Percentiles rank a stretch among this genome's conserved stretches.
Conservation (phyloP, 2,113 vertebrate genomes). For the Sphyrna mokarran region DNA sequence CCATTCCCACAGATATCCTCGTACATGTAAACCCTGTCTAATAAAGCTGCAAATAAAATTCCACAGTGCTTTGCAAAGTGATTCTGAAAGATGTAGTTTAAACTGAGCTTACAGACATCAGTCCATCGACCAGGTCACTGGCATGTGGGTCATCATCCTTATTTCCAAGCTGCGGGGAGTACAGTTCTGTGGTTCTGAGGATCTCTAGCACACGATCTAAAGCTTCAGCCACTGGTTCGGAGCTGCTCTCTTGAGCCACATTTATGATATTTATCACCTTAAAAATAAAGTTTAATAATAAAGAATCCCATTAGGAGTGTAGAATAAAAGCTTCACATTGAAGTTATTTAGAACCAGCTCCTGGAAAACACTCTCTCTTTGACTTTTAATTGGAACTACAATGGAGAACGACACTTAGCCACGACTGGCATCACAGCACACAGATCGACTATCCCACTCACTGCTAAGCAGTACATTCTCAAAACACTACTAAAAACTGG, state of each 20-base stretch:
- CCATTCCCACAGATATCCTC: background rate
- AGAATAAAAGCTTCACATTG: background rate
- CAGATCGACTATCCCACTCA: background rate
- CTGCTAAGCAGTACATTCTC: background rate
- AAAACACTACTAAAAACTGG: background rate
- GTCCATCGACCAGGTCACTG: constrained; percentile 84
- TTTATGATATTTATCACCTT: constrained; percentile 97
- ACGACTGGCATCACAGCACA: background rate
- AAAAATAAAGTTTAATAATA: constrained; percentile 31
- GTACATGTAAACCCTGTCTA: background rate
- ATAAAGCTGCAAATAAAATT: background rate
- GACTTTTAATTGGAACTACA: background rate
- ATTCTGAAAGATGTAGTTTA: background rate
- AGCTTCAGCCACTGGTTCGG: constrained; percentile 83
- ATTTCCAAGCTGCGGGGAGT: constrained; percentile 84
- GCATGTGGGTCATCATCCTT: constrained; percentile 94
- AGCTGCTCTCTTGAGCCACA: constrained; percentile 89
- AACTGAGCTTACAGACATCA: constrained; percentile 79
- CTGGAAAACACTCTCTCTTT: background rate
- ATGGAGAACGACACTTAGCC: background rate
- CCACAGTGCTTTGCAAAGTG: background rate
- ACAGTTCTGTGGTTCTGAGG: constrained; percentile 87
- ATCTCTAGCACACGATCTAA: constrained; percentile 93
- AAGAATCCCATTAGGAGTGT: background rate
- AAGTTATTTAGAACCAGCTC: background rate